phyloP scores from a whole-genome alignment of 2,888 invertebrate species.

The Calameuta filiformis region DNA sequence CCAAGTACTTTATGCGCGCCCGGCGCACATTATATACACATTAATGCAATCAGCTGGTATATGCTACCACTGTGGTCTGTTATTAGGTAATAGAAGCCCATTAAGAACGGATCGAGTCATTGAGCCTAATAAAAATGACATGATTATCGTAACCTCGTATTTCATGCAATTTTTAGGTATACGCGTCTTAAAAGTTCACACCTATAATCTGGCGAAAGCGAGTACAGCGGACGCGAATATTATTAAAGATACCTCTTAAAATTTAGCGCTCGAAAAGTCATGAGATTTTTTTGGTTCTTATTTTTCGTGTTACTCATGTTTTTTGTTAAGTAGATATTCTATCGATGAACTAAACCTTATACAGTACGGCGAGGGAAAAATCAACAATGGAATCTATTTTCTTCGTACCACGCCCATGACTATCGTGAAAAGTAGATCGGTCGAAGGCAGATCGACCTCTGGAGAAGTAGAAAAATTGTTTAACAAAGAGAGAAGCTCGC shows the following conservation, averaged over 20 bases:
- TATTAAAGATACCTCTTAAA: neutral
- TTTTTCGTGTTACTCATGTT: neutral
- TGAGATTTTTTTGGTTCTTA: neutral
- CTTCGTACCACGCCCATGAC: neutral
- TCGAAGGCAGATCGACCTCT: neutral
- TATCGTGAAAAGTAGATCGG: neutral
- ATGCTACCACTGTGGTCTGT: neutral
- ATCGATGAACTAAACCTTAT: neutral
- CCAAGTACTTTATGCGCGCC: neutral
- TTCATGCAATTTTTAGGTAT: neutral
- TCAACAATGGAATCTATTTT: neutral
- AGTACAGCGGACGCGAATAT: neutral
- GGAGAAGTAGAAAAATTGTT: neutral
- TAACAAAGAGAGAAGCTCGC: neutral
- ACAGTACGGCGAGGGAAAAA: neutral
- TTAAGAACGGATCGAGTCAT: slow-evolving; percentile 9
- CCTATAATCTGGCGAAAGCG: neutral
- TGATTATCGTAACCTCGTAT: slow-evolving; percentile 44
- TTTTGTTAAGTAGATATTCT: neutral
- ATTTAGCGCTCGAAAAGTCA: neutral
- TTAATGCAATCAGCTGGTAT: neutral
- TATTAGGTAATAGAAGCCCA: slow-evolving; percentile 18
- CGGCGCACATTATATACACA: neutral
- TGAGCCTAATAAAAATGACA: slow-evolving; percentile 62
- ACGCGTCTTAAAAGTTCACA: neutral